Conservation (phyloP, 1,140 invertebrate genomes). For the Leguminivora glycinivorella region DNA sequence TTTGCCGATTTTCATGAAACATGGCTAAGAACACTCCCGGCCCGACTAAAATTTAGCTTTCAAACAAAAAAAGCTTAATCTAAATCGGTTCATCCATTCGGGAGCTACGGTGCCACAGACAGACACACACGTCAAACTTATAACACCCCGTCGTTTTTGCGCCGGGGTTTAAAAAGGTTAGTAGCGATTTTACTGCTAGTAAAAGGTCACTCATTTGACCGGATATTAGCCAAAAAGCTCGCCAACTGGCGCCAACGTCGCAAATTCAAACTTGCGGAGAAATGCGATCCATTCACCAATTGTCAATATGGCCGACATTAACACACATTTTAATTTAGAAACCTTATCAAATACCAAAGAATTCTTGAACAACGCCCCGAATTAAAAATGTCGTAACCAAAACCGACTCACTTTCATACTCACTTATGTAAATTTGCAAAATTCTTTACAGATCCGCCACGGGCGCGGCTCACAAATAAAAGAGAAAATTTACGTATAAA, state of each 20-base stretch:
- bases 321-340: not conserved
- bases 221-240: not conserved
- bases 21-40: too few species aligned
- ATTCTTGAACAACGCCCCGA: not conserved
- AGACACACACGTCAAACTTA: too few species aligned
- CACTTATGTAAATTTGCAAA: conserved; percentile 23
- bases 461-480: conserved; percentile 13
- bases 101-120: too few species aligned
- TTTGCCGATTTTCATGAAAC: too few species aligned
- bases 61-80: too few species aligned
- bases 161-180: too few species aligned
- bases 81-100: too few species aligned
- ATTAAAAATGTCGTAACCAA: not conserved
- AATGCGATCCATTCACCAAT: not conserved
- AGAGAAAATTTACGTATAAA: conserved; percentile 15
- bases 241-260: not conserved
- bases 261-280: not conserved
- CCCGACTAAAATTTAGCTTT: too few species aligned
- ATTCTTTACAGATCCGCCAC: conserved; percentile 19
- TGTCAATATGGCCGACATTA: not conserved
- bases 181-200: too few species aligned
- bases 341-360: not conserved
- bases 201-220: too few species aligned
- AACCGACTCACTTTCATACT: not conserved
- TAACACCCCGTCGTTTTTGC: too few species aligned